These are phyloP conservation scores for Halocynthia aurantium DNA, from an alignment of 23 tunicate genomes.

Conservation along the genomic window DNA sequence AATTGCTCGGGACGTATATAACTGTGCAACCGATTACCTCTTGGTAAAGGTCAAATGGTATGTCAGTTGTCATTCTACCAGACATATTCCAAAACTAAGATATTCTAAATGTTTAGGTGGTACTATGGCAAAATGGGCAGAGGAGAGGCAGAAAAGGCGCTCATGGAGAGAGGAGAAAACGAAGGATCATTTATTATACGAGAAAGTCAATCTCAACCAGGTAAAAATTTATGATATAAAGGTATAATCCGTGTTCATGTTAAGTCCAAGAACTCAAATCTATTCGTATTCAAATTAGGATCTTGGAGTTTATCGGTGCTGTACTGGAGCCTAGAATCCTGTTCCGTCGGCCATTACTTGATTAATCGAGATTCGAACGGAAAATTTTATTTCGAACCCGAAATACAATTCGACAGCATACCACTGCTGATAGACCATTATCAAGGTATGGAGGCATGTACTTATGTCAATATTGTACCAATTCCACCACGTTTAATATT, in stretches of 20 bases:
- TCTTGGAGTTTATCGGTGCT: conserved; percentile 13
- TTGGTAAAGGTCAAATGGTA: too few species aligned
- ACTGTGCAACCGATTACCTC: too few species aligned
- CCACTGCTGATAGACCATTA: conserved; percentile 5
- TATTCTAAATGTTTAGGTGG: conserved; percentile 6
- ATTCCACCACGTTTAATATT: too few species aligned
- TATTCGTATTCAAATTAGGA: neutral
- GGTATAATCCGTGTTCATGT: neutral
- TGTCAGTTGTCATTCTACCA: too few species aligned
- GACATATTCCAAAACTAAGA: too few species aligned
- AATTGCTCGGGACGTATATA: too few species aligned
- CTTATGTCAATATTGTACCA: too few species aligned
- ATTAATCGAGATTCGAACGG: neutral
- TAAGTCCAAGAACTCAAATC: neutral
- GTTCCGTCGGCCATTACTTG: conserved; percentile 16
- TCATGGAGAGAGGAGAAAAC: conserved; percentile 18
- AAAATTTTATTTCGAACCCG: conserved; percentile 4
- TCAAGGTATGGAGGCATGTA: neutral
- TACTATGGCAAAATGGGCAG: conserved; percentile 13
- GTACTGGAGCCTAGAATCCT: neutral
- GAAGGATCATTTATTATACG: conserved; percentile 26
- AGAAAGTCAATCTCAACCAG: conserved; percentile 6
- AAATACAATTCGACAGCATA: neutral
- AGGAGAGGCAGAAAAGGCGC: conserved; percentile 12
- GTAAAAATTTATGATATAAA: neutral